Conservation (phyloP, 2,113 vertebrate genomes). For the Ornithorhynchus anatinus region DNA sequence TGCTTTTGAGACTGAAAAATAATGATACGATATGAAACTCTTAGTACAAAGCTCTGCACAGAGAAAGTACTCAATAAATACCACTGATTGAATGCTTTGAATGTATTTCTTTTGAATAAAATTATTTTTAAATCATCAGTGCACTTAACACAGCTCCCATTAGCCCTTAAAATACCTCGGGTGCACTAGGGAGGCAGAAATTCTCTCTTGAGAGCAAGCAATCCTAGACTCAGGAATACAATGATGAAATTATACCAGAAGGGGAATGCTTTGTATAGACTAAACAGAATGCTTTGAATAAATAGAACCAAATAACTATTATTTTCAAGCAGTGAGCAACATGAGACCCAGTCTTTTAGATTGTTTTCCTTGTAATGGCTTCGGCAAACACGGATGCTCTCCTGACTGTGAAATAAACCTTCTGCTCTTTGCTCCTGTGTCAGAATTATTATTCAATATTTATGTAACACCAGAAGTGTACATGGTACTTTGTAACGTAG, state of each 20-base stretch:
- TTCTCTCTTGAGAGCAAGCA: background rate
- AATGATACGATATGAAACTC: no score
- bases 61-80: no score
- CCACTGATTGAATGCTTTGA: no score
- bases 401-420: background rate
- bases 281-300: no score
- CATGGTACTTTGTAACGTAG: background rate
- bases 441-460: background rate
- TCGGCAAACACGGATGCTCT: background rate
- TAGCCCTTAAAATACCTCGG: background rate
- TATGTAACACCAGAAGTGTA: background rate
- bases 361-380: background rate
- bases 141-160: background rate
- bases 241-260: background rate
- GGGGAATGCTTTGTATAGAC: background rate
- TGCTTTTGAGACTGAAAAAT: no score
- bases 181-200: background rate
- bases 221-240: background rate
- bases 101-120: no score
- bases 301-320: background rate
- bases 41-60: no score
- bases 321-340: background rate
- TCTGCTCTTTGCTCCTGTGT: background rate
- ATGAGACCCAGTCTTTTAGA: background rate
- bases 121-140: no score